A percentile compares a stretch with the other conserved stretches of the same genome.
phyloP scores from a whole-genome alignment of 2,113 vertebrate species.

The Brienomyrus brachyistius region DNA sequence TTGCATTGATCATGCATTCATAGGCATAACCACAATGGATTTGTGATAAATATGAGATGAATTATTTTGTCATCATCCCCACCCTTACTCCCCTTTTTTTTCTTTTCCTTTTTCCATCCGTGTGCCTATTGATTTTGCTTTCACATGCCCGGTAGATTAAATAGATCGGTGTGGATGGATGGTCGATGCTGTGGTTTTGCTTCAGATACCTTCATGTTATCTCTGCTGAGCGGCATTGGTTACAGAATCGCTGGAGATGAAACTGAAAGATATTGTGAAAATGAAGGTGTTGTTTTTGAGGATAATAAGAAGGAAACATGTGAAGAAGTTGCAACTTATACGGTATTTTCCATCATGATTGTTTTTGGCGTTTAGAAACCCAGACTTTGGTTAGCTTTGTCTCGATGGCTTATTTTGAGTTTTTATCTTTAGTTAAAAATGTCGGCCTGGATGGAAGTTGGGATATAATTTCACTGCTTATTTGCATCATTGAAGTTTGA shows the following conservation, averaged over 20 bases:
- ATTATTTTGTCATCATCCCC: neutral
- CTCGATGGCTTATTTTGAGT: neutral
- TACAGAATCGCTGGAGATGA: slow-evolving; percentile 21
- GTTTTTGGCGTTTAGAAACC: neutral
- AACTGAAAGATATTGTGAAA: slow-evolving; percentile 27
- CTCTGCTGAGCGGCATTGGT: neutral
- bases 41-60: neutral
- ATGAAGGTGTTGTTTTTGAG: slow-evolving; percentile 34
- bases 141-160: neutral
- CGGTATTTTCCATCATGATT: slow-evolving; percentile 20
- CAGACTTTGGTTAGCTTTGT: neutral
- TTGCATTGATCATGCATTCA: neutral
- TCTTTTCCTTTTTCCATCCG: neutral
- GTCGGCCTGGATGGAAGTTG: neutral
- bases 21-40: neutral
- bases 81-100: neutral
- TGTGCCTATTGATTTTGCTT: slow-evolving; percentile 7
- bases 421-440: neutral
- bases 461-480: neutral
- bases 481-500: neutral
- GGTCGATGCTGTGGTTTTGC: neutral
- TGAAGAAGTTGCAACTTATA: slow-evolving; percentile 9
- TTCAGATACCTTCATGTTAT: neutral
- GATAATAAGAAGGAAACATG: slow-evolving; percentile 15
- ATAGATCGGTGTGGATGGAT: slow-evolving; percentile 8